phyloP scores from a whole-genome alignment of 2,113 vertebrate species.

The Clupea harengus region DNA sequence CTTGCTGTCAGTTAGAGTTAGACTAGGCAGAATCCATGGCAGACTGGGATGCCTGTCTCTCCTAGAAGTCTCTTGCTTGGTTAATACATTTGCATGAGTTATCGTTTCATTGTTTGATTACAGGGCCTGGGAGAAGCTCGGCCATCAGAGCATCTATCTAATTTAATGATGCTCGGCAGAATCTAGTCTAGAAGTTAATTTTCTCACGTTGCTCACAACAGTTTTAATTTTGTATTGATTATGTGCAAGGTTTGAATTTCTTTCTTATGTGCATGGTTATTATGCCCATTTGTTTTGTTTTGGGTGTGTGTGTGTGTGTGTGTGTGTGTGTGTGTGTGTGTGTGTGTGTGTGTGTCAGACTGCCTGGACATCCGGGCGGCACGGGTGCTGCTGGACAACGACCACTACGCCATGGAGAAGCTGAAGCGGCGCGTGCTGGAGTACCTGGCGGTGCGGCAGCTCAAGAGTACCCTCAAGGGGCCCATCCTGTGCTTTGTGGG shows the following conservation, averaged over 20 bases:
- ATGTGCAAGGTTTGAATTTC: not conserved
- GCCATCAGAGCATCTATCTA: not conserved
- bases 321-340: not conserved
- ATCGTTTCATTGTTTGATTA: not conserved
- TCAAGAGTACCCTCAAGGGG: constrained; percentile 88
- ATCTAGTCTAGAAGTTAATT: not conserved
- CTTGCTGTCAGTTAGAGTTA: too few relatives aligned
- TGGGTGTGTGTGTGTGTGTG: not conserved
- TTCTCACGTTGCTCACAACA: not conserved
- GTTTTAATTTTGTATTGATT: not conserved
- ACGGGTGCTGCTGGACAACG: constrained; percentile 87
- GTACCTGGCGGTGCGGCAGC: constrained; percentile 92
- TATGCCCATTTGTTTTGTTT: too few relatives aligned
- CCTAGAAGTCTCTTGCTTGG: too few relatives aligned
- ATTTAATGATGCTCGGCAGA: not conserved
- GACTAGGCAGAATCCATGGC: not conserved
- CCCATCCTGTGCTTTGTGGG: constrained; percentile 97
- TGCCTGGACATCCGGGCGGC: constrained; percentile 89
- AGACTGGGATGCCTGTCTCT: not conserved
- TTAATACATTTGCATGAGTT: not conserved
- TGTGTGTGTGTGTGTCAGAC: constrained; percentile 67
- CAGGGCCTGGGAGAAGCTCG: not conserved
- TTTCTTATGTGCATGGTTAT: not conserved
- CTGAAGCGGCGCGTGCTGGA: constrained; percentile 93
- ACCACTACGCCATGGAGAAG: constrained; percentile 96